Conservation (phyloP, 2,888 invertebrate species). For the Athalia rosae region DNA sequence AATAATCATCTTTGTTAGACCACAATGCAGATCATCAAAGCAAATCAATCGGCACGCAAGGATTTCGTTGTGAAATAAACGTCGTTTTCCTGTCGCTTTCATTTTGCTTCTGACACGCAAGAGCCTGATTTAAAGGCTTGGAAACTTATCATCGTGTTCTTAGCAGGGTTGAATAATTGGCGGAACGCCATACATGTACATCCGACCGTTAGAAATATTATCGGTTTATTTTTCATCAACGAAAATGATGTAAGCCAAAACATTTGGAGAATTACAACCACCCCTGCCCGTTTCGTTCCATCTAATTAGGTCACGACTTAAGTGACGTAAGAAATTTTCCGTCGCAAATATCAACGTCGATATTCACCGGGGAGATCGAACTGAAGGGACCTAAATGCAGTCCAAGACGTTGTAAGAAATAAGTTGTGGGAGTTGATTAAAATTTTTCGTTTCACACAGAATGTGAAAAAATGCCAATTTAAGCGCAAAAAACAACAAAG, state of each 20-base stretch:
- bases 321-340: slow-evolving; percentile 4
- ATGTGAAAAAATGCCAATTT: too few species aligned
- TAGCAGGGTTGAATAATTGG: background rate
- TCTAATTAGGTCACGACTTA: slow-evolving; percentile 1
- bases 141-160: background rate
- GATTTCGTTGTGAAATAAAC: too few species aligned
- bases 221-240: background rate
- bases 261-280: too few species aligned
- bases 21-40: too few species aligned
- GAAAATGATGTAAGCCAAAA: background rate
- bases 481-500: too few species aligned
- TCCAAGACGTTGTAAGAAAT: background rate
- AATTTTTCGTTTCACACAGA: too few species aligned
- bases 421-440: background rate
- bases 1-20: too few species aligned
- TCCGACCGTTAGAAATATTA: background rate
- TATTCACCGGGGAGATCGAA: slow-evolving; percentile 5
- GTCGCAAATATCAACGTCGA: background rate
- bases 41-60: background rate
- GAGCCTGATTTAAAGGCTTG: background rate
- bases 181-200: background rate
- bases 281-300: background rate
- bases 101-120: too few species aligned
- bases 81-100: too few species aligned
- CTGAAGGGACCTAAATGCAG: background rate